Evolutionary conservation across 2,888 invertebrate genomes (phyloP).

Genomic region (Aromia moschata): DNA sequence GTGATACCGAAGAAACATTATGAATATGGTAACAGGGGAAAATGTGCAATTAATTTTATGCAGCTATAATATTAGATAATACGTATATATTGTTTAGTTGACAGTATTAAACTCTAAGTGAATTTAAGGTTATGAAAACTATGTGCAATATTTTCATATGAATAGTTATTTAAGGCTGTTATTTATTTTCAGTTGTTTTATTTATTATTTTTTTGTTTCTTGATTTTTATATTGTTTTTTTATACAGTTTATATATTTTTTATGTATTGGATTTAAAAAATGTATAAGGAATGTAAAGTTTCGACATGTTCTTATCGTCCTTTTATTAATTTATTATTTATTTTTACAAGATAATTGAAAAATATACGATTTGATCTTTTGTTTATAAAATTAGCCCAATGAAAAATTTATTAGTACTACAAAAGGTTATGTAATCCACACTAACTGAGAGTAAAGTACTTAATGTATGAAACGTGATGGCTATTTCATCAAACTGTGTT

Average conservation of each 20-base stretch:
- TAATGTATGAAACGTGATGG: too few species aligned
- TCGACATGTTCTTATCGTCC: too few species aligned
- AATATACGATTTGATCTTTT: too few species aligned
- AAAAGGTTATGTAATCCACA: too few species aligned
- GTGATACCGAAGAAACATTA: not conserved
- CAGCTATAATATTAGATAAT: conserved; percentile 10
- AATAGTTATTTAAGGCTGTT: conserved; percentile 34
- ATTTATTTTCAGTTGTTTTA: conserved; percentile 45
- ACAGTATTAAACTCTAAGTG: conserved; percentile 13
- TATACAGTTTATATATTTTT: conserved; percentile 7
- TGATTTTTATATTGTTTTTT: conserved; percentile 31
- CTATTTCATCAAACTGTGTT: too few species aligned
- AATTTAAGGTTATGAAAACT: not conserved
- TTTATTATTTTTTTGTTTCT: conserved; percentile 43
- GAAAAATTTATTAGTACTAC: too few species aligned
- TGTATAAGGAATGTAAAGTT: too few species aligned
- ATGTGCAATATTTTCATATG: conserved; percentile 13
- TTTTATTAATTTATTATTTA: too few species aligned
- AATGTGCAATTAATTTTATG: conserved; percentile 36
- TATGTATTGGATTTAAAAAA: conserved; percentile 4
- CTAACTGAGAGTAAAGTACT: too few species aligned
- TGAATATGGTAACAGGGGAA: conserved; percentile 18
- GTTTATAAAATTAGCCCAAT: too few species aligned
- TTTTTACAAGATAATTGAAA: too few species aligned
- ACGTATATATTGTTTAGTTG: conserved; percentile 24